Conservation (phyloP, 2,797 vertebrate genomes). For the Sebastiscus albofasciatus region DNA sequence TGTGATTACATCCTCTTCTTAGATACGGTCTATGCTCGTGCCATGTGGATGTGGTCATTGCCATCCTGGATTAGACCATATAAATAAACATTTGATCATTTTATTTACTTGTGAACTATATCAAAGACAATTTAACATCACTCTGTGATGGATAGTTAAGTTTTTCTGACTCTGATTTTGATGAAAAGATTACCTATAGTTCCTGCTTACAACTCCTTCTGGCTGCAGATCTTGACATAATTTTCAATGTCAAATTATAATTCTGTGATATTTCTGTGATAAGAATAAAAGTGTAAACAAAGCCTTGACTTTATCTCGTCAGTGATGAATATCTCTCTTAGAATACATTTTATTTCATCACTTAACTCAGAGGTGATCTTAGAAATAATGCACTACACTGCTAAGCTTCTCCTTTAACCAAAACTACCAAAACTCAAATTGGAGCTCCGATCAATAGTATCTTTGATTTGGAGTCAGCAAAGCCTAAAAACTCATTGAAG, state of each 20-base stretch:
- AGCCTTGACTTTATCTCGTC: background rate
- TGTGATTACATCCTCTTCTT: too few relatives aligned
- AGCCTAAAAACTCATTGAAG: conserved; percentile 54
- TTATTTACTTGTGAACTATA: background rate
- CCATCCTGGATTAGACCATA: background rate
- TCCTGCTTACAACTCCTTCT: background rate
- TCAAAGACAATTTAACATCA: background rate
- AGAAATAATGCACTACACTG: background rate
- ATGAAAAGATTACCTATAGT: background rate
- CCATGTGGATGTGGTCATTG: background rate
- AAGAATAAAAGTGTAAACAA: background rate
- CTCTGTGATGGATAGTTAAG: background rate
- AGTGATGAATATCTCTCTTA: background rate
- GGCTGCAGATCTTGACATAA: background rate
- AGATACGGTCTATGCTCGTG: background rate
- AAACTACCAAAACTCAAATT: conserved; percentile 1
- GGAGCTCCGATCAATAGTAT: conserved; percentile 31
- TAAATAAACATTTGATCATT: background rate
- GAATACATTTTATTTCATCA: background rate
- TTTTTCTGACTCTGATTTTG: background rate
- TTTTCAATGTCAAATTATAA: background rate
- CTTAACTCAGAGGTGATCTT: background rate
- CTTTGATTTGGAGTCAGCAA: conserved; percentile 68
- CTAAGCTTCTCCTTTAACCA: background rate
- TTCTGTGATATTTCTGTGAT: background rate